Base-by-base conservation (phyloP, 2,113 vertebrate genomes). In the Ascaphus truei region DNA sequence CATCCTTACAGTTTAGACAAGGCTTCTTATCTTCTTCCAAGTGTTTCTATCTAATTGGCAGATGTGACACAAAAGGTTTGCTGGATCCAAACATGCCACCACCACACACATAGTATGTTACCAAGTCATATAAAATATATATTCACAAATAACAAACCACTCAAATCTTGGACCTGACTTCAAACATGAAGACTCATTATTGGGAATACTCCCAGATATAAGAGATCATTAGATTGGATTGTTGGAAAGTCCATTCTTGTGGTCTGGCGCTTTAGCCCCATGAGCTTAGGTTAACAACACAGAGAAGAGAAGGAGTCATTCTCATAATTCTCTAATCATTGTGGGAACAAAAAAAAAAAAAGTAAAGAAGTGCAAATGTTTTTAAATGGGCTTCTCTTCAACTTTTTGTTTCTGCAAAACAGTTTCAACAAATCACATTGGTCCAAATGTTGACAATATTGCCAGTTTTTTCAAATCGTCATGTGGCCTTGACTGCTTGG, bases 181-280 rank as follows among this genome's bases (percentile, higher is more conserved):
- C 7, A 71, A 67, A 22, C 59, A 62, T 71, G 53, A 20, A 26
- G 13, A 7, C 37, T 59, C 50, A 48, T 50, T 11, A 31, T 37
- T 3, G 15, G 7, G n/a, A 2, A 47, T 6, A 52, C 73, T 37
- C 55, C 47, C 15, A 2, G 16, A 51, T 39, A 22, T 51, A 26
- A 77, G 5, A 9, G 15, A 7, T 56, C 72, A 55, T 13, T 5
- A 73, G 1, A 1, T 1, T 64, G 45, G 30, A 4, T 0, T 4
- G n/a, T 73, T 39, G 50, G 55, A 8, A 58, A 51, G 39, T 51
- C 66, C 56, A 59, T 69, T 69, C 20, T 51, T 73, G 71, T 52
- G 71, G 62, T 66, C 52, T 66, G 62, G 71, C 62, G 31, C 20
- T 16, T 15, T 3, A 22, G 30, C 11, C 13, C 5, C 18, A 50